Percentiles rank a stretch among this genome's conserved stretches.
These are phyloP conservation scores for Oreochromis spilurus DNA, from an alignment of 2,113 vertebrate genomes.

Conservation along the genomic window DNA sequence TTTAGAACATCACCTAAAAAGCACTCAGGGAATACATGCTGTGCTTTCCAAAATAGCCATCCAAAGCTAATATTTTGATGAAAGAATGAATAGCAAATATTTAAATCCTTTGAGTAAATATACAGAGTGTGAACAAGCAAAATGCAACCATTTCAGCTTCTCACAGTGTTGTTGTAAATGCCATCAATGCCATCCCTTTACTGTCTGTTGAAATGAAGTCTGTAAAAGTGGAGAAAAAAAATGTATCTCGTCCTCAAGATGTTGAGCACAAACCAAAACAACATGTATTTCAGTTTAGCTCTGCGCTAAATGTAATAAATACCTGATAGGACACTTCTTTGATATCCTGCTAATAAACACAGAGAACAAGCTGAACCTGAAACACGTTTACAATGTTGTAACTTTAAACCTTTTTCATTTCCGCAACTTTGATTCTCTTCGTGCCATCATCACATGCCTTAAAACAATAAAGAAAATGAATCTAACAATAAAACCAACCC, in stretches of 20 bases:
- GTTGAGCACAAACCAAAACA: background rate
- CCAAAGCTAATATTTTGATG: background rate
- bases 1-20: background rate
- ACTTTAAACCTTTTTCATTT: background rate
- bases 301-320: background rate
- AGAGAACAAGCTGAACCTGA: background rate
- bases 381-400: background rate
- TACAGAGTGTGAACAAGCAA: background rate
- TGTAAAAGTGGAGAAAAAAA: background rate
- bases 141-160: background rate
- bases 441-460: background rate
- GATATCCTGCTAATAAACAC: background rate
- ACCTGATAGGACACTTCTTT: background rate
- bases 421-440: background rate
- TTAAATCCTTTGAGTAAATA: background rate
- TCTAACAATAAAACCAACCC: background rate
- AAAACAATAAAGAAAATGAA: background rate
- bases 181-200: background rate
- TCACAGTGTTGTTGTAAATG: background rate
- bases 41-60: background rate
- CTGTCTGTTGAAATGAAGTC: background rate
- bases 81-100: fast-evolving
- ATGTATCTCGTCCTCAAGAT: background rate
- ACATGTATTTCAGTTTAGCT: background rate
- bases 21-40: background rate